Evolutionary conservation across 2,797 vertebrate species (phyloP), one percentile per base, ranked within the genome.

Genomic region (Malurus leucopterus): DNA sequence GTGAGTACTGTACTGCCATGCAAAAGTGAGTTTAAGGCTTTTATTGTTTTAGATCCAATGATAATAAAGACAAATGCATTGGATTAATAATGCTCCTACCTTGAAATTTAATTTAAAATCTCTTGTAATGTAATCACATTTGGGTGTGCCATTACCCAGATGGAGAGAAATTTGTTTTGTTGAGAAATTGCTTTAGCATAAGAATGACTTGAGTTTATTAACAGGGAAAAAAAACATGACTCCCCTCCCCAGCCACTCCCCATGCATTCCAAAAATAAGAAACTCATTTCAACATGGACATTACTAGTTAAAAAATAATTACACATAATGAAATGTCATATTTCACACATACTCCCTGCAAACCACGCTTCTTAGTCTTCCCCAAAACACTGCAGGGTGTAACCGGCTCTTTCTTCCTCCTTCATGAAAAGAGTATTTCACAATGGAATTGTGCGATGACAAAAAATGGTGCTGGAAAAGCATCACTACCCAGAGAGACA

Each of bases 71-170:
- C 59, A 92, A 93, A 95, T 94, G 67, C 83, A 76, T 67, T 75
- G 73, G 67, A 86, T 79, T 95, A 95, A 96, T 93, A 95, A 92
- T 64, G 86, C 90, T 93, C 82, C 91, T 93, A 93, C 95, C 93
- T 95, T 94, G 95, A 95, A 93, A 95, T 94, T 95, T 93, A 95
- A 95, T 95, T 95, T 94, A 94, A 92, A 93, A 92, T 94, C 90
- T 86, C 92, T 87, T 86, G 75, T 94, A 93, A 89, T 83, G 92
- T 94, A 95, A 94, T 84, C 90, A 77, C 69, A 68, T 95, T 94
- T 93, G 94, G 95, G 90, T 87, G 91, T 95, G 93, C 89, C 93
- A 89, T 94, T 95, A 93, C 91, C 92, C 91, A 95, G 93, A 95
- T 93, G 93, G 90, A 93, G 95, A 95, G 90, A 94, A 95, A 95